Evolutionary conservation across 2,888 invertebrate genomes (phyloP).

Genomic region (Choristoneura rosaceana): DNA sequence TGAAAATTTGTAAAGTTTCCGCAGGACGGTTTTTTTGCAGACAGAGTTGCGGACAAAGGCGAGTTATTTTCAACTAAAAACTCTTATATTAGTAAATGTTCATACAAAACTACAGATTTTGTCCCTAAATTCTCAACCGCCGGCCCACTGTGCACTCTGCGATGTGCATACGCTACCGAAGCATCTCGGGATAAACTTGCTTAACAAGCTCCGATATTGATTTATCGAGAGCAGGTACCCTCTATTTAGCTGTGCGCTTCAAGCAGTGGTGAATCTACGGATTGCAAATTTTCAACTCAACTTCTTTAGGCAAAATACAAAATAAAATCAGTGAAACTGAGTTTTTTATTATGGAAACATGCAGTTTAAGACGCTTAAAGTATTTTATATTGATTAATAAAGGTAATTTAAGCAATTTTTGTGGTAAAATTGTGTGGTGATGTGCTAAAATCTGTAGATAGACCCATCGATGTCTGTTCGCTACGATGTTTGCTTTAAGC

Average conservation of each 20-base stretch:
- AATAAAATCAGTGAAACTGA: background rate
- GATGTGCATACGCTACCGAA: slow-evolving; percentile 69
- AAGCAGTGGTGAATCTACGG: slow-evolving; percentile 26
- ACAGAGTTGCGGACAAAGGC: too few species aligned
- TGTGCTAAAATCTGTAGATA: slow-evolving; percentile 21
- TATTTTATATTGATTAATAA: background rate
- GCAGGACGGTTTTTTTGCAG: too few species aligned
- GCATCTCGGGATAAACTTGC: slow-evolving; percentile 75
- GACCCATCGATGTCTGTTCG: slow-evolving; percentile 14
- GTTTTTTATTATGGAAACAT: background rate
- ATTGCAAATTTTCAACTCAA: background rate
- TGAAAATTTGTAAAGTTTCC: too few species aligned
- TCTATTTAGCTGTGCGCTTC: slow-evolving; percentile 46
- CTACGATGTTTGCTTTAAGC: slow-evolving; percentile 31
- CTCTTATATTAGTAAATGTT: background rate
- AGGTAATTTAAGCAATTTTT: background rate
- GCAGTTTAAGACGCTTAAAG: background rate
- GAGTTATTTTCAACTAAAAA: too few species aligned
- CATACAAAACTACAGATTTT: slow-evolving; percentile 1
- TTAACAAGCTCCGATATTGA: slow-evolving; percentile 77
- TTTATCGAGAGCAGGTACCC: slow-evolving; percentile 71
- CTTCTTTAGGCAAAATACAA: background rate
- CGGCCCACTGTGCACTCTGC: slow-evolving; percentile 54
- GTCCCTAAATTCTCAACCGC: slow-evolving; percentile 10
- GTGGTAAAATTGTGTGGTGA: background rate